phyloP scores from a whole-genome alignment of 1,140 invertebrate genomes.

The Eubasilissa regina region DNA sequence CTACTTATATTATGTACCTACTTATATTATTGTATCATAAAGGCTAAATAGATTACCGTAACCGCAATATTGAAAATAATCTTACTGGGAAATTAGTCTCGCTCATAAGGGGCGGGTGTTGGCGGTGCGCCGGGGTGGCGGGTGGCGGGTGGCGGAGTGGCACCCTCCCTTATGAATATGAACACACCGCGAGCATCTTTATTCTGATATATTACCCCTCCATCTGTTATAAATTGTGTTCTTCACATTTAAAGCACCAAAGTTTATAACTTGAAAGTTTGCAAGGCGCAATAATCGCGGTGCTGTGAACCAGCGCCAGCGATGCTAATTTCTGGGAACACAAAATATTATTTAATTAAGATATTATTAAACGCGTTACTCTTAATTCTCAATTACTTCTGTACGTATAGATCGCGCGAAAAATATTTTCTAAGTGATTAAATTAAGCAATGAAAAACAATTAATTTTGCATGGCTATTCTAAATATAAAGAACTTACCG shows the following conservation, averaged over 20 bases:
- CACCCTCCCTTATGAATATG: constrained; percentile 39
- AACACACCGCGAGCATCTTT: constrained; percentile 52
- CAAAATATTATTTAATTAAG: too few species aligned
- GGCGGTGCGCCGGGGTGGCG: not conserved
- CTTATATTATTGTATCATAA: too few species aligned
- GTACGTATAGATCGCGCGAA: too few species aligned
- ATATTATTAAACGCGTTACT: too few species aligned
- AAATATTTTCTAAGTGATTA: too few species aligned
- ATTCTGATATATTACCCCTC: constrained; percentile 59
- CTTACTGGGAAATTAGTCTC: constrained; percentile 22
- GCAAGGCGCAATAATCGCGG: constrained; percentile 55
- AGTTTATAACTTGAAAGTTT: constrained; percentile 59
- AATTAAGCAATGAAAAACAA: too few species aligned
- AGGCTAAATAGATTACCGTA: too few species aligned
- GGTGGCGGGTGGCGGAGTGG: not conserved
- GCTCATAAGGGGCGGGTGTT: not conserved
- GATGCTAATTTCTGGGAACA: not conserved
- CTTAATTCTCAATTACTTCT: too few species aligned
- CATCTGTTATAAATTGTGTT: constrained; percentile 60
- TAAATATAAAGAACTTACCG: not conserved
- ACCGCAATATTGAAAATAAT: constrained; percentile 8
- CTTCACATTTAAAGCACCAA: constrained; percentile 59
- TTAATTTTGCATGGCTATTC: too few species aligned
- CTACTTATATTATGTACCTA: too few species aligned
- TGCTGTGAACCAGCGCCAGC: constrained; percentile 15